A percentile compares a stretch with the other conserved stretches of the same genome.
Conservation (phyloP, 2,888 invertebrate species). For the Eupithecia subumbrata region DNA sequence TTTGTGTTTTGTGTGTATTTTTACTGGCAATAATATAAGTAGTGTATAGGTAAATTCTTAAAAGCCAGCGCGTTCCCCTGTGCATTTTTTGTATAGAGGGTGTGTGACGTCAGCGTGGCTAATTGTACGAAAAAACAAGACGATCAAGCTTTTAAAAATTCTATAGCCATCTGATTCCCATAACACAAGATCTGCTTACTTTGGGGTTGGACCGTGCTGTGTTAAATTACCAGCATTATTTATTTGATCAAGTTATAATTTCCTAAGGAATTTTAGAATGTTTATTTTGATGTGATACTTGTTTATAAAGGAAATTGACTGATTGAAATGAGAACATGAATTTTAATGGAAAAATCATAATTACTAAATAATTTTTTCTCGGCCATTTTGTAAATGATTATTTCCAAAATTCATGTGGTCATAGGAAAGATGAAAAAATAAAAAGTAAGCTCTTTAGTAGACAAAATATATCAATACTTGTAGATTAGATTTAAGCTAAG, state of each 20-base stretch:
- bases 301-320: slow-evolving; percentile 32
- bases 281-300: slow-evolving; percentile 45
- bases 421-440: slow-evolving; percentile 40
- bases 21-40: background rate
- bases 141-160: no score
- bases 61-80: no score
- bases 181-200: background rate
- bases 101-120: no score
- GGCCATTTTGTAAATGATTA: background rate
- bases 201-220: background rate
- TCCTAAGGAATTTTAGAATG: background rate
- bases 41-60: no score
- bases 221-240: background rate
- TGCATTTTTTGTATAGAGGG: no score
- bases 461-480: slow-evolving; percentile 51
- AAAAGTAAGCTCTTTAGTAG: slow-evolving; percentile 15
- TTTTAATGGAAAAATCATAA: slow-evolving; percentile 10
- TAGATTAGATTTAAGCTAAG: slow-evolving; percentile 44
- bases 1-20: background rate
- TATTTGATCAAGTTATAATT: background rate
- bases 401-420: slow-evolving; percentile 23
- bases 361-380: background rate
- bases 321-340: slow-evolving; percentile 26
- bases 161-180: background rate
- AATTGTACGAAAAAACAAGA: no score